A percentile compares a stretch with the other conserved stretches of the same genome.
These are phyloP conservation scores for Glandiceps talaboti DNA, from an alignment of 53 echinoderm and acorn worm species.

Conservation along the genomic window DNA sequence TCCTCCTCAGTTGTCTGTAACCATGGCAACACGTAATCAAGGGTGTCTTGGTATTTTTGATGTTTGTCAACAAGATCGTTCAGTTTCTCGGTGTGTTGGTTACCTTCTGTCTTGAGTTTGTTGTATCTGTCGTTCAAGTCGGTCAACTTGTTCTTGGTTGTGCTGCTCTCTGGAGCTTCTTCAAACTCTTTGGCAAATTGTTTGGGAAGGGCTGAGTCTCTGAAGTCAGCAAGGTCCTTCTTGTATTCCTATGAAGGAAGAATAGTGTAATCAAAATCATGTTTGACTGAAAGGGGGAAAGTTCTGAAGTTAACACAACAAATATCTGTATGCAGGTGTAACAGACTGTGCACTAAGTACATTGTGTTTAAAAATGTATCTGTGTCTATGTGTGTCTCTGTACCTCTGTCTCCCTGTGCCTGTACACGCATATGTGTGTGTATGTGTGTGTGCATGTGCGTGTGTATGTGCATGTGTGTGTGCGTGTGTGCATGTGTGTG, in stretches of 20 bases:
- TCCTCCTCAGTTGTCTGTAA: constrained; percentile 46
- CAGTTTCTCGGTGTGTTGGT: constrained; percentile 52
- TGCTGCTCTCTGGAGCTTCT: constrained; percentile 64
- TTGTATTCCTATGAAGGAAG: constrained; percentile 72
- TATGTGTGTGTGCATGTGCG: too few species aligned
- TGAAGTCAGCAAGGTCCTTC: constrained; percentile 82
- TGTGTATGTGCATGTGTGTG: too few species aligned
- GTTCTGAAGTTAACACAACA: too few species aligned
- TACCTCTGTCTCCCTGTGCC: too few species aligned
- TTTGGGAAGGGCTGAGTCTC: constrained; percentile 61
- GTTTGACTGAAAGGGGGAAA: too few species aligned
- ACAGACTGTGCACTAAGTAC: too few species aligned
- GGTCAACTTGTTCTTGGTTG: constrained; percentile 44
- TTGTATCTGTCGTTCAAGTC: constrained; percentile 73
- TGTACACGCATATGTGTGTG: too few species aligned
- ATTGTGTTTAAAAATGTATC: too few species aligned
- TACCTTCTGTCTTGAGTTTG: constrained; percentile 46
- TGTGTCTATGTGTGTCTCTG: too few species aligned
- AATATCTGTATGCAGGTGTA: too few species aligned
- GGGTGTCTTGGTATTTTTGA: constrained; percentile 56
- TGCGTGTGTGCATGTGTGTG: too few species aligned
- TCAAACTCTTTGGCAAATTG: constrained; percentile 73
- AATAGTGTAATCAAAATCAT: too few species aligned
- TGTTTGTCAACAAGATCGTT: constrained; percentile 64
- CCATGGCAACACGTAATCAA: constrained; percentile 60